Evolutionary conservation across 1,140 invertebrate species (phyloP), one percentile per base, ranked within the genome.

Genomic region (Calycopis cecrops): DNA sequence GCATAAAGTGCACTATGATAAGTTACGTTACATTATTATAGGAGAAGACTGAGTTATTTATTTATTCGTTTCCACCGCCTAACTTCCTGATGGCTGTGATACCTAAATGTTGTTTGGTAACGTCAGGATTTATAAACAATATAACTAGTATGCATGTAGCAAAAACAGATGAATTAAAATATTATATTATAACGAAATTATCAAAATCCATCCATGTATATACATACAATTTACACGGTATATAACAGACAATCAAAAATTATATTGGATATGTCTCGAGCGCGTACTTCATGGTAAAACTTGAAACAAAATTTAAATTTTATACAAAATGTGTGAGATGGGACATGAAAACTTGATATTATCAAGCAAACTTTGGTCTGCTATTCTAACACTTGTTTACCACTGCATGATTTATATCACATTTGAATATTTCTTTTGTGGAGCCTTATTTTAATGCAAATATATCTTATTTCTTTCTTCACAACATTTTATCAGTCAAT

Each of bases 401-500:
- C 40, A 44, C 40, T 16, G 8, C 40, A 44, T 44, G 40, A 44
- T 44, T 44, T 44, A 44, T 44, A 16, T 44, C 40, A 44, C n/a
- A 44, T 17, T 44, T 44, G 9, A 44, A 44, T 16, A 44, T 44
- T 28, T 44, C 12, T 44, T 44, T 40, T 14, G 35, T 12, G 38
- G 40, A 14, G 9, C 4, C 9, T 35, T 17, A 50, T 35, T 35
- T 35, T n/a, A 34, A 34, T 17, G 21, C n/a, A 33, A 35, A 34
- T 35, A 33, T 35, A 7, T 34, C 10, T 3, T 28, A 34, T 49
- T 49, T 49, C 18, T 50, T 35, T 34, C n/a, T 35, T 35, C 9
- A n/a, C 21, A 21, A 35, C 62, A 60, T 70, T 75, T 79, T 62
- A 80, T 79, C 82, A 71, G 83, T 84, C 83, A 86, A 86, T 86